Percentiles rank a stretch among this genome's conserved stretches.
phyloP scores from a whole-genome alignment of 2,888 invertebrate genomes.

The Pristionchus maxplancki region DNA sequence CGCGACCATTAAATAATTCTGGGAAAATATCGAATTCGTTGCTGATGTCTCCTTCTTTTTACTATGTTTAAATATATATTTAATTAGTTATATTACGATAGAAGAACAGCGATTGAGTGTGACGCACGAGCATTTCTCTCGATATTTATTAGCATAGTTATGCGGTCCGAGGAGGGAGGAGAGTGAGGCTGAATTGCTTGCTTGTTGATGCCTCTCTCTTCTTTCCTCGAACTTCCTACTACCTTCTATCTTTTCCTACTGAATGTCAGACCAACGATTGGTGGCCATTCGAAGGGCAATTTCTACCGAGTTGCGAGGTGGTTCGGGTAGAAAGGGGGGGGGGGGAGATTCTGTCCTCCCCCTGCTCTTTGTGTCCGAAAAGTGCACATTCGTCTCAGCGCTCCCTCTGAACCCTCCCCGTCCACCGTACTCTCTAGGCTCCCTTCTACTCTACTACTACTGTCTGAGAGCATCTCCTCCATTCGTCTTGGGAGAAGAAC shows the following conservation, averaged over 20 bases:
- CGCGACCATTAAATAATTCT: background rate
- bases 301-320: constrained; percentile 5
- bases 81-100: background rate
- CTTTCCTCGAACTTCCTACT: background rate
- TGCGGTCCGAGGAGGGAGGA: background rate
- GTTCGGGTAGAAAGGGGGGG: background rate
- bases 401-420: background rate
- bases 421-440: background rate
- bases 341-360: constrained; percentile 32
- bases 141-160: constrained; percentile 18
- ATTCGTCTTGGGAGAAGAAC: background rate
- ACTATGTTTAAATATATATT: background rate
- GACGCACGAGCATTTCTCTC: background rate
- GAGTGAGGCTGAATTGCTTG: constrained; percentile 1
- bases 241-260: background rate
- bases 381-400: background rate
- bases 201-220: background rate
- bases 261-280: background rate
- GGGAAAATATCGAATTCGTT: background rate
- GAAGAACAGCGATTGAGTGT: background rate
- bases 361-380: constrained; percentile 34
- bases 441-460: background rate
- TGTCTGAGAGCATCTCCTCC: constrained; percentile 7
- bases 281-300: background rate
- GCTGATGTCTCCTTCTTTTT: background rate